Evolutionary conservation across 2,888 invertebrate genomes (phyloP), one percentile per base, ranked within the genome.

Genomic region (Drosophila quinaria): DNA sequence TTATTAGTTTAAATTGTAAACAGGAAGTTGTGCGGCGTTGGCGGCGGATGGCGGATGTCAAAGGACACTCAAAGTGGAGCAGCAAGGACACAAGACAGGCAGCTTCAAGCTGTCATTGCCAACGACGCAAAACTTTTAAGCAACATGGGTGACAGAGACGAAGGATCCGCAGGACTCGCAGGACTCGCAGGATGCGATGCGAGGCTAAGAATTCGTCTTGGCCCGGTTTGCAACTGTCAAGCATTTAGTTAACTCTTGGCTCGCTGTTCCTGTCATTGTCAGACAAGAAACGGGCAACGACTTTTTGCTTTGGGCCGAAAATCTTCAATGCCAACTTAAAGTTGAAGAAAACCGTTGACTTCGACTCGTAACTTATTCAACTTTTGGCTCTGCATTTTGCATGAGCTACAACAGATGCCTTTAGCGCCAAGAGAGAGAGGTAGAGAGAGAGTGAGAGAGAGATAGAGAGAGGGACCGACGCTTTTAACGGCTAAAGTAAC

Each of bases 1-100:
- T 86, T 87, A 89, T 84, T 84, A 84, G 84, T 83, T 84, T 82
- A 86, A 82, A 83, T 80, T 68, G 88, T 86, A 88, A 88, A 84
- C 88, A 84, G 84, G 88, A 84, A 75, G 83, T 63, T 67, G 72
- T 86, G 86, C 70, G 88, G 88, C 88, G 77, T 74, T 33, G 42
- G 15, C 33, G 59, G 25, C 88, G 84, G 88, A 84, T 86, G 80
- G 25, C 88, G 84, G 88, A 84, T 86, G 80, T 86, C 25, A 25
- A 86, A 85, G 52, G 22, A 35, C 17, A 50, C 29, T 58, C 63
- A 55, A 64, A 62, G 58, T 42, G 13, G 15, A 13, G 41, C 9
- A 15, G 25, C 10, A 51, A 35, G 55, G 22, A 25, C 10, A 44
- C 37, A 37, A 37, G 81, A 78, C 74, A 61, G 66, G 44, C 67